Evolutionary conservation across 2,113 vertebrate species (phyloP).

Genomic region (Chaenocephalus aceratus): DNA sequence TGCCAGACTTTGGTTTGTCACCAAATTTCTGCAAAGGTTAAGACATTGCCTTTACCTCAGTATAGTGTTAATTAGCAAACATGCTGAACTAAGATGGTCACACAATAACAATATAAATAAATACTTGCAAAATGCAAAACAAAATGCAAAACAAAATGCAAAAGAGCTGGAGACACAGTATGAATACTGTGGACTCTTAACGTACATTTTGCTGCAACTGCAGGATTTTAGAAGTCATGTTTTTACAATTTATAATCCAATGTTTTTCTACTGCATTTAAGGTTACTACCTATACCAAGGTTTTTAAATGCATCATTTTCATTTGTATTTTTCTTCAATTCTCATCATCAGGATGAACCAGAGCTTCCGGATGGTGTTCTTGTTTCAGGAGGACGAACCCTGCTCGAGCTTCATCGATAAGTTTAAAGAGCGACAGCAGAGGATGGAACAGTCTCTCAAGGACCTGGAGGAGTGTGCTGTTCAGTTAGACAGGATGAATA

Average conservation of each 20-base stretch:
- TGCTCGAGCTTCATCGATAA: slow-evolving; percentile 30
- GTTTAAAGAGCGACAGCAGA: slow-evolving; percentile 32
- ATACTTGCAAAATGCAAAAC: background rate
- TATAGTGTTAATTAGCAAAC: too few species aligned
- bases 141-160: background rate
- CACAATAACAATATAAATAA: background rate
- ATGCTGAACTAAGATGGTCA: too few species aligned
- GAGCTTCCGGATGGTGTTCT: slow-evolving; percentile 48
- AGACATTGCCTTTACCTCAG: too few species aligned
- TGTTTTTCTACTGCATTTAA: background rate
- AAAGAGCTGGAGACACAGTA: background rate
- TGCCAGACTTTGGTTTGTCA: too few species aligned
- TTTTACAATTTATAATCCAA: background rate
- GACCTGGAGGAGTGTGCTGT: slow-evolving; percentile 44
- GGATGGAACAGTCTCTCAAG: slow-evolving; percentile 42
- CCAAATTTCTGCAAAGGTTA: too few species aligned
- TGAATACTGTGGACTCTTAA: too few species aligned
- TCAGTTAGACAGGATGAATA: slow-evolving; percentile 62
- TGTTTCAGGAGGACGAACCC: slow-evolving; percentile 25
- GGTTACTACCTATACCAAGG: background rate
- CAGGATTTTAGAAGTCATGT: background rate
- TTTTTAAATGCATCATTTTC: background rate
- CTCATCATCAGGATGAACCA: slow-evolving; percentile 46
- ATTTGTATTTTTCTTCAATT: background rate
- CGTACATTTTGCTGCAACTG: too few species aligned